phyloP scores from a whole-genome alignment of 2,888 invertebrate species.

The Pristionchus exspectatus region DNA sequence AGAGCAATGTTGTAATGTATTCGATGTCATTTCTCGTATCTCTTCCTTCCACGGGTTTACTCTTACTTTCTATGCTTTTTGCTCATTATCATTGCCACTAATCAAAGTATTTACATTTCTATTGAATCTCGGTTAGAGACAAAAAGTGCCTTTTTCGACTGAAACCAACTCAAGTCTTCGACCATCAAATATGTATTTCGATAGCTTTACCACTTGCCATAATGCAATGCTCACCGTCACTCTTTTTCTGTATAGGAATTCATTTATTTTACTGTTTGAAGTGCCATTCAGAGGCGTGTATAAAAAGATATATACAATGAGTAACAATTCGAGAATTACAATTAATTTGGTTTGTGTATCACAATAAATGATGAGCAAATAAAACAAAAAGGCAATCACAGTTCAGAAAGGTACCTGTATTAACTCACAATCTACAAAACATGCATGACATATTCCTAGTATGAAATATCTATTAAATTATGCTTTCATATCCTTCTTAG shows the following conservation, averaged over 20 bases:
- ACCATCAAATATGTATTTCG: not conserved
- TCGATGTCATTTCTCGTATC: not conserved
- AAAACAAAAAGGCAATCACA: not conserved
- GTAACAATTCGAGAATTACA: not conserved
- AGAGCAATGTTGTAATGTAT: slow-evolving; percentile 53
- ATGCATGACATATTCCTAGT: not conserved
- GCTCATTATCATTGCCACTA: slow-evolving; percentile 18
- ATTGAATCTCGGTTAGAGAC: slow-evolving; percentile 48
- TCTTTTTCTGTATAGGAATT: slow-evolving; percentile 37
- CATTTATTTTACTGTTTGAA: slow-evolving; percentile 18
- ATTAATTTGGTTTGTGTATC: slow-evolving; percentile 23
- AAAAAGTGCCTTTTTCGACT: slow-evolving; percentile 47
- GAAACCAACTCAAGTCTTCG: slow-evolving; percentile 34
- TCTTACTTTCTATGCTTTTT: slow-evolving; percentile 17
- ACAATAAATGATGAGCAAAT: slow-evolving; percentile 27
- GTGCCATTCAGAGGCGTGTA: slow-evolving; percentile 49
- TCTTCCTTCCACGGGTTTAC: slow-evolving; percentile 22
- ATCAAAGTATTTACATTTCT: slow-evolving; percentile 52
- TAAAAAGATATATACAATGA: slow-evolving; percentile 12
- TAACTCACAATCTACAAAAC: not conserved
- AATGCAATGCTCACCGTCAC: not conserved
- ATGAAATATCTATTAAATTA: not conserved
- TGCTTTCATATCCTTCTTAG: slow-evolving; percentile 44
- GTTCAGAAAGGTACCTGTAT: slow-evolving; percentile 5
- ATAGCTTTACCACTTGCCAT: slow-evolving; percentile 43